Evolutionary conservation across 2,888 invertebrate species (phyloP).

Genomic region (Cephonodes hylas): DNA sequence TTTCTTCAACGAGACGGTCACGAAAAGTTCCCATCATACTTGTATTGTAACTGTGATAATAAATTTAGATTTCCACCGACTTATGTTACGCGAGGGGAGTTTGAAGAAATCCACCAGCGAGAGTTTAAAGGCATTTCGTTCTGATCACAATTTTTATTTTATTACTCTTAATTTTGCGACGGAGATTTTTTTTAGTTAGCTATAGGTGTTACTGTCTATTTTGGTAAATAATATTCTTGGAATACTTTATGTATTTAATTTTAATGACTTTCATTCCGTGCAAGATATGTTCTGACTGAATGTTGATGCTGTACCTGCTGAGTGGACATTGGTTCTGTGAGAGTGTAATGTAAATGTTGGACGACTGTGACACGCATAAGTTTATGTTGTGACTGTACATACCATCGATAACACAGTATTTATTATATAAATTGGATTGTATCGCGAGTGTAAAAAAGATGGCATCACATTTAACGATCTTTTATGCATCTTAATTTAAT

Average conservation of each 20-base stretch:
- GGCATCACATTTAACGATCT: conserved; percentile 55
- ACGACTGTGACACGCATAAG: conserved; percentile 33
- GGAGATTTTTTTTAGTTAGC: conserved; percentile 63
- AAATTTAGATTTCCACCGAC: conserved; percentile 78
- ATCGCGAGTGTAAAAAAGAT: conserved; percentile 39
- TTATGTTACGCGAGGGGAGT: conserved; percentile 63
- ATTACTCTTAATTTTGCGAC: conserved; percentile 62
- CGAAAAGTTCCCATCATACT: conserved; percentile 66
- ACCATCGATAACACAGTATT: conserved; percentile 45
- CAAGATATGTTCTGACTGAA: conserved; percentile 66
- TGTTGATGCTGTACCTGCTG: conserved; percentile 50
- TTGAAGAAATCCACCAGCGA: conserved; percentile 76
- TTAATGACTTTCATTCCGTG: conserved; percentile 77
- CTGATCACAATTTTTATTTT: conserved; percentile 71
- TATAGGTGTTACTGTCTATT: conserved; percentile 43
- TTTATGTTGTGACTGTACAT: conserved; percentile 45
- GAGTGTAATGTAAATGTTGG: conserved; percentile 36
- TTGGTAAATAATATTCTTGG: conserved; percentile 65
- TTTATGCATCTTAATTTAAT: conserved; percentile 37
- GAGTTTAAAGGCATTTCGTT: conserved; percentile 56
- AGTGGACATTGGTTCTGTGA: conserved; percentile 38
- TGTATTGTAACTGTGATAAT: conserved; percentile 80
- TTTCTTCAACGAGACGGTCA: conserved; percentile 71
- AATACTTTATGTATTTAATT: conserved; percentile 76
- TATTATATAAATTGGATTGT: conserved; percentile 27